These are phyloP conservation scores for Cinara cedri DNA, from an alignment of 2,888 invertebrate genomes.

Conservation along the genomic window DNA sequence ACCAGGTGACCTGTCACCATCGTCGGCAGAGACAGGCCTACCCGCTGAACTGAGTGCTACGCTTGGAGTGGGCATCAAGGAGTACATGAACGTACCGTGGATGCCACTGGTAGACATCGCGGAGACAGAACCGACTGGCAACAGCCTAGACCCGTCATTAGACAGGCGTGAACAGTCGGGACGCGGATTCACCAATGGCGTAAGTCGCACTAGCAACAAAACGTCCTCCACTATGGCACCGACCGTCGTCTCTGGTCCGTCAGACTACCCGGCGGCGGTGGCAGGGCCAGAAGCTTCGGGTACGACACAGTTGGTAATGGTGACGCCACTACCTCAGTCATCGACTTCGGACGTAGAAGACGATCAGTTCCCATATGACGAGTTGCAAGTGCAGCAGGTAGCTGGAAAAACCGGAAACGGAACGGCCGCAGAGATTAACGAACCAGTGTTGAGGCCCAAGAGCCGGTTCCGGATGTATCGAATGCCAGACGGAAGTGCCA, in stretches of 20 bases:
- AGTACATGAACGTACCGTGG: slow-evolving; percentile 59
- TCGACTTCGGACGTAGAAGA: not conserved
- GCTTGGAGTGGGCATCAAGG: slow-evolving; percentile 58
- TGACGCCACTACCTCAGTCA: no score
- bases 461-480: slow-evolving; percentile 57
- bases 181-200: slow-evolving; percentile 33
- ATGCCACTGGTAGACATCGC: slow-evolving; percentile 57
- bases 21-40: not conserved
- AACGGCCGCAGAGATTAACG: slow-evolving; percentile 36
- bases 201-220: not conserved
- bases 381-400: not conserved
- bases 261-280: not conserved
- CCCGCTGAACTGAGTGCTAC: slow-evolving; percentile 30
- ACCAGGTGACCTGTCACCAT: not conserved
- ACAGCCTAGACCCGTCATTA: slow-evolving; percentile 43
- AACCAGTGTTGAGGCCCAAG: slow-evolving; percentile 50
- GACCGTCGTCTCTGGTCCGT: not conserved
- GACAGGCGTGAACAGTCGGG: slow-evolving; percentile 52
- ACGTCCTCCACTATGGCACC: not conserved
- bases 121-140: slow-evolving; percentile 40
- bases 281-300: not conserved
- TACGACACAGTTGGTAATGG: no score
- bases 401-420: not conserved
- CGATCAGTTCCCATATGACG: slow-evolving; percentile 49
- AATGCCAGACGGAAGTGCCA: slow-evolving; percentile 48